Evolutionary conservation across 2,113 vertebrate species (phyloP), one percentile per base, ranked within the genome.

Genomic region (Phaethornis superciliosus): DNA sequence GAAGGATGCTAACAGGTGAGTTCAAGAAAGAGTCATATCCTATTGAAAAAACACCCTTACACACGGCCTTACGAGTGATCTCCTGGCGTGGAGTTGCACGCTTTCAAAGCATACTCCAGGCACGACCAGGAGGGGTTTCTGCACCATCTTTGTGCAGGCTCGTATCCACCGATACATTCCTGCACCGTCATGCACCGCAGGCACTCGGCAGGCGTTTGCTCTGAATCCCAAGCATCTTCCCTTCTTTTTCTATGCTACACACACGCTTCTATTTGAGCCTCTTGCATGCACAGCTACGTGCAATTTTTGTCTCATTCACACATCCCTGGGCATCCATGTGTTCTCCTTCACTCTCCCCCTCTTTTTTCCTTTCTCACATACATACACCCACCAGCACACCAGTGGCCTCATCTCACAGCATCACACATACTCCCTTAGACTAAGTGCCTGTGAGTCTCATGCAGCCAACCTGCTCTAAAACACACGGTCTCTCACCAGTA

Each of bases 1-100:
- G 77, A 88, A 81, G 79, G 85, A 88, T 97, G 89, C 90, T 96
- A 94, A 97, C 95, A 96, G 95, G 95, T 96, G 94, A 96, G 81
- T 95, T 94, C 78, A 95, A 85, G 94, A 58, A 94, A 47, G 81
- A 95, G 92, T 94, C 92, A 89, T 32, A 90, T 94, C 89, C 83
- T 93, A 63, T 81, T 81, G 81, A 81, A 85, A 95, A 93, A 90
- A 86, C 77, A 82, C 42, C 72, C 17, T 1, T 33, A 33, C 7
- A 1, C 55, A 77, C 10, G 1, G 89, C 55, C 59, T 82, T 63
- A 28, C 0, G 15, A 60, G 74, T 2, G 4, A 26, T 87, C 75
- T 92, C 71, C 60, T 0, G 0, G 33, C 5, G 16, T 3, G 2
- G 75, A 30, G 67, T 64, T 52, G 37, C 89, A 90, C 44, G 3